phyloP scores from a whole-genome alignment of 2,797 vertebrate species.

The Todus mexicanus region DNA sequence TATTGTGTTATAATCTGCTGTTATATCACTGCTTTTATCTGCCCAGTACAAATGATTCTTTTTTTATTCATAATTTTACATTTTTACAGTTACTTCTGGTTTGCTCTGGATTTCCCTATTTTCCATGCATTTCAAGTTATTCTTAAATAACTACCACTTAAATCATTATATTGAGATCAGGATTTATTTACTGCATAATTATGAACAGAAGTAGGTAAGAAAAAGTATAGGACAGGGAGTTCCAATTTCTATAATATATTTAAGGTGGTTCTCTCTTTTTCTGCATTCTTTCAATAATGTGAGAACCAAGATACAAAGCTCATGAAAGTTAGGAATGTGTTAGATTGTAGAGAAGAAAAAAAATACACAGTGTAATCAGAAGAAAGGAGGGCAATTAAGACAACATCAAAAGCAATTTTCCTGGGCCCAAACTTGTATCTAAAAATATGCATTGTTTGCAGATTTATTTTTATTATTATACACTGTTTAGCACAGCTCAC shows the following conservation, averaged over 20 bases:
- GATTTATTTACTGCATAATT: constrained; percentile 58
- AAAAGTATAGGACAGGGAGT: constrained; percentile 13
- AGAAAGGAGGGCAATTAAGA: constrained; percentile 3
- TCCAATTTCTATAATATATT: constrained; percentile 43
- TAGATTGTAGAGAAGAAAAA: constrained; percentile 10
- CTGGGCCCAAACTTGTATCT: neutral
- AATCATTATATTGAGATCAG: constrained; percentile 12
- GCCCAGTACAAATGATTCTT: constrained; percentile 4
- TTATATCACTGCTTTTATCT: constrained; percentile 1
- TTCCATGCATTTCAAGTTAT: constrained; percentile 33
- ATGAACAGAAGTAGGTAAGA: neutral
- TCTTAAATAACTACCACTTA: constrained; percentile 29
- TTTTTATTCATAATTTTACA: neutral
- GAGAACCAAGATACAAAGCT: constrained; percentile 44
- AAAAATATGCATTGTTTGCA: neutral
- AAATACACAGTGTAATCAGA: neutral
- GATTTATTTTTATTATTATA: neutral
- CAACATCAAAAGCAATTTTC: neutral
- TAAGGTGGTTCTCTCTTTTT: neutral
- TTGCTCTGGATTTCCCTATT: neutral
- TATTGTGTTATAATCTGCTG: constrained; percentile 1
- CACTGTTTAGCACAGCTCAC: neutral
- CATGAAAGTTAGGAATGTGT: constrained; percentile 5
- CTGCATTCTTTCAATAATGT: constrained; percentile 38
- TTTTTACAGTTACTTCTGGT: neutral